Evolutionary conservation across 1,140 invertebrate species (phyloP).

Genomic region (Procambarus virginalis): DNA sequence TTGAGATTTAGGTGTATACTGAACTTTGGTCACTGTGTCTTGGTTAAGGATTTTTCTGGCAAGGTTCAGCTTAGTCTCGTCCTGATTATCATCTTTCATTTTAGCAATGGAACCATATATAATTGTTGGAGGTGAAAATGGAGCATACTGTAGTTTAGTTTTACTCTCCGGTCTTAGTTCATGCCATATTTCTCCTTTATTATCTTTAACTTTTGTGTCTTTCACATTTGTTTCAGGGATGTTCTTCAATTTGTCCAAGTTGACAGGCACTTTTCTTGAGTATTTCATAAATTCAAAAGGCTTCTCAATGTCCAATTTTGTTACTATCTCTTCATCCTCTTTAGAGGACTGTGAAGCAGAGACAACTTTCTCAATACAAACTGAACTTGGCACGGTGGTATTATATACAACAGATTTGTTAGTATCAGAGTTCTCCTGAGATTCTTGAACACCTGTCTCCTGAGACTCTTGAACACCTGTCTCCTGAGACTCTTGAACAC

Average conservation of each 20-base stretch:
- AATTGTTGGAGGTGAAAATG: not conserved
- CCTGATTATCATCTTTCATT: not conserved
- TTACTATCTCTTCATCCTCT: not conserved
- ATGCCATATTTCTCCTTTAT: not conserved
- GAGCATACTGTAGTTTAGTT: conserved; percentile 12
- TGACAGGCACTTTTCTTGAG: not conserved
- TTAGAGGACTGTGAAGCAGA: not conserved
- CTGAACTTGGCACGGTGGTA: not conserved
- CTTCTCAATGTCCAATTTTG: conserved; percentile 5
- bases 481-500: not conserved
- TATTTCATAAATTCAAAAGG: conserved; percentile 12
- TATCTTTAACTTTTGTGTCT: not conserved
- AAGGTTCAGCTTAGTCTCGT: not conserved
- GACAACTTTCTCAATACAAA: not conserved
- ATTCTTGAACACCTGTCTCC: not conserved
- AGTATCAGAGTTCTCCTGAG: not conserved
- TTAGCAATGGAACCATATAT: not conserved
- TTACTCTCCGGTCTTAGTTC: not conserved
- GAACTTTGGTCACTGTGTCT: not conserved
- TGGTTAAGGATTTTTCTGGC: not conserved
- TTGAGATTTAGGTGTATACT: not conserved
- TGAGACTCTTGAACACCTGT: not conserved
- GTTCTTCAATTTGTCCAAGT: conserved; percentile 20
- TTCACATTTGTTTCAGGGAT: not conserved
- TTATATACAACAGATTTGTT: not conserved